phyloP scores from a whole-genome alignment of 92 coral and sea anemone genomes.

The Phymanthus crucifer region DNA sequence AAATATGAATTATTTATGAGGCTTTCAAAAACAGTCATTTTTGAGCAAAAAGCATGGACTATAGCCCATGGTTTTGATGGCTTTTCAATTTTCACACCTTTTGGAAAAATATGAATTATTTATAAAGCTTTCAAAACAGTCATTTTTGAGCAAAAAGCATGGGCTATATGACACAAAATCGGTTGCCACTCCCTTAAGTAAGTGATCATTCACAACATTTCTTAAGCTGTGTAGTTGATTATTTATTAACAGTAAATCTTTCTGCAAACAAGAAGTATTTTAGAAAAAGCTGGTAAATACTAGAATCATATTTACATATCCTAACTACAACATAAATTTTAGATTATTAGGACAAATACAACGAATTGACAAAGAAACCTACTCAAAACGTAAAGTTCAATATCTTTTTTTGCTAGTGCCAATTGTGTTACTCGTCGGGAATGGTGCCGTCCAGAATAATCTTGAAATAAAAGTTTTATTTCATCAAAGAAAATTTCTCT shows the following conservation, averaged over 20 bases:
- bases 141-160: too few relatives aligned
- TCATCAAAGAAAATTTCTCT: not conserved
- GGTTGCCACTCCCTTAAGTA: too few relatives aligned
- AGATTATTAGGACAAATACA: not conserved
- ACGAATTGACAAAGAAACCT: not conserved
- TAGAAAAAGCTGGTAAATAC: conserved; percentile 1
- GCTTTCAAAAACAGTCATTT: too few relatives aligned
- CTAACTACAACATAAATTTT: not conserved
- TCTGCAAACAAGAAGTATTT: not conserved
- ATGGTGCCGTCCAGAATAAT: not conserved
- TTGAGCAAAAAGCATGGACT: too few relatives aligned
- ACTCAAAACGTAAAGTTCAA: not conserved
- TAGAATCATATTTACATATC: not conserved
- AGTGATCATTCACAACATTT: too few relatives aligned
- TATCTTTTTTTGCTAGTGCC: not conserved
- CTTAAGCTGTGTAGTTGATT: not conserved
- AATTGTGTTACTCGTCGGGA: not conserved
- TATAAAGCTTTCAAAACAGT: too few relatives aligned
- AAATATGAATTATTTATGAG: too few relatives aligned
- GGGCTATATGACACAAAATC: not conserved
- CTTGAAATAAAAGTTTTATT: not conserved
- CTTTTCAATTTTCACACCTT: too few relatives aligned
- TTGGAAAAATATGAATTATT: too few relatives aligned
- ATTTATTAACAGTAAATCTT: not conserved
- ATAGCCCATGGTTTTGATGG: too few relatives aligned